Evolutionary conservation across 2,113 vertebrate species (phyloP).

Genomic region (Platichthys stellatus): DNA sequence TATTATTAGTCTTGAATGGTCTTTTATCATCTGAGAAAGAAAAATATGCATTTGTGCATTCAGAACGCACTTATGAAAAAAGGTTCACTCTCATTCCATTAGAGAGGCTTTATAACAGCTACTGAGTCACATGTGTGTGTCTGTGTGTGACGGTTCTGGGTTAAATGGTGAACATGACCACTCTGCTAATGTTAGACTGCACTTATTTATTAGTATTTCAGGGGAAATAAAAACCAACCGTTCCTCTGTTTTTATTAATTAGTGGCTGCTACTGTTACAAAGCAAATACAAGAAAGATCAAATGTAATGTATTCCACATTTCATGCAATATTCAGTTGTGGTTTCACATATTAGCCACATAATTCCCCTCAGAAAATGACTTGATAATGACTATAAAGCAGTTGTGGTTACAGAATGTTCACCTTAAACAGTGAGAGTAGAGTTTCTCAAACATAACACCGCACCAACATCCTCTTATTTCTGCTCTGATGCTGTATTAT

Average conservation of each 20-base stretch:
- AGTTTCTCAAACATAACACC: constrained; percentile 41
- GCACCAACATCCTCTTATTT: constrained; percentile 53
- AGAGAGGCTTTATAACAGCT: constrained; percentile 41
- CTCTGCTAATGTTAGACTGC: constrained; percentile 24
- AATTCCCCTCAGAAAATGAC: constrained; percentile 16
- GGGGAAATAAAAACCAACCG: constrained; percentile 22
- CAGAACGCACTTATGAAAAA: constrained; percentile 49
- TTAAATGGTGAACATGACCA: constrained; percentile 15
- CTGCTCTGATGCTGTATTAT: constrained; percentile 37
- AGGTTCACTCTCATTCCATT: constrained; percentile 42
- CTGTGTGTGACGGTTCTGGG: constrained; percentile 10
- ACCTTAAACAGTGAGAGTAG: constrained; percentile 47
- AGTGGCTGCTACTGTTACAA: constrained; percentile 30
- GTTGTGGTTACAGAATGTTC: constrained; percentile 34
- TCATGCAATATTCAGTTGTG: constrained; percentile 15
- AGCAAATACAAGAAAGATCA: constrained; percentile 25
- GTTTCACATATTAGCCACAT: constrained; percentile 31
- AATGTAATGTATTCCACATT: constrained; percentile 30
- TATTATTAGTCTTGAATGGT: constrained; percentile 26
- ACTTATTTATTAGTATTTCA: constrained; percentile 42
- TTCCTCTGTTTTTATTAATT: constrained; percentile 43
- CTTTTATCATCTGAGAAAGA: constrained; percentile 30
- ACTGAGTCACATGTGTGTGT: constrained; percentile 15
- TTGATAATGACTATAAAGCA: constrained; percentile 18
- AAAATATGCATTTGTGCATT: constrained; percentile 51